Conservation (phyloP, 2,888 invertebrate species). For the Coelopa pilipes region DNA sequence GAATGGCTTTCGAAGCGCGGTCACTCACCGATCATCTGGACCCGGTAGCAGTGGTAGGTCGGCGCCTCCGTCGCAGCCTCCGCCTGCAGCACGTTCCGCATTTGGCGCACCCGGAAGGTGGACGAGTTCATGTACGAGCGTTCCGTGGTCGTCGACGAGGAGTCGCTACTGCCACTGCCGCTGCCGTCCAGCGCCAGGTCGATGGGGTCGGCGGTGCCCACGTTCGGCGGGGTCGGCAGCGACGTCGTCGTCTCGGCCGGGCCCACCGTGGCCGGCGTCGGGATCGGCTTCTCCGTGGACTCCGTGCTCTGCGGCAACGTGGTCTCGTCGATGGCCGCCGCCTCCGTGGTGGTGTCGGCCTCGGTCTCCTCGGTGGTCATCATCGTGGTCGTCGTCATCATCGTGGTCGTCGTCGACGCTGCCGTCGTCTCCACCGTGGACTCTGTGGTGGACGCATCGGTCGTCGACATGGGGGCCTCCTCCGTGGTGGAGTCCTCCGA, state of each 20-base stretch:
- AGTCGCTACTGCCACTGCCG: not conserved
- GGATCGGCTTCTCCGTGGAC: constrained; percentile 48
- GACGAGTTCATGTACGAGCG: constrained; percentile 40
- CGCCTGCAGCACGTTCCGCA: not conserved
- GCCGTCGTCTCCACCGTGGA: constrained; percentile 18
- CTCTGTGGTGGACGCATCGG: constrained; percentile 2
- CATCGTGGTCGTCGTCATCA: constrained; percentile 10
- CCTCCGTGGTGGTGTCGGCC: not conserved
- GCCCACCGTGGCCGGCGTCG: constrained; percentile 49
- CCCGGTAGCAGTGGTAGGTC: constrained; percentile 58
- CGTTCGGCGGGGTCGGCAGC: constrained; percentile 53
- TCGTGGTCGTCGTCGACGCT: constrained; percentile 19
- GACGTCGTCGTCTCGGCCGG: constrained; percentile 48
- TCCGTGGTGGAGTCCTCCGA: constrained; percentile 23
- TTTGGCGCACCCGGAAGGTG: constrained; percentile 48
- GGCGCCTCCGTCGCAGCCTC: constrained; percentile 42
- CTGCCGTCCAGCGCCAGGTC: not conserved
- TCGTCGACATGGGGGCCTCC: constrained; percentile 22
- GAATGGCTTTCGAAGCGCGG: too few relatives aligned
- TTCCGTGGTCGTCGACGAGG: constrained; percentile 19
- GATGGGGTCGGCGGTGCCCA: not conserved
- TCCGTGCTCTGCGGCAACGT: constrained; percentile 15
- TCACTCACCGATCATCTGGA: constrained; percentile 52
- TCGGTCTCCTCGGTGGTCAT: not conserved
- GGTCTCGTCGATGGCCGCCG: not conserved